Evolutionary conservation across 2,113 vertebrate species (phyloP).

Genomic region (Spea multiplicata): DNA sequence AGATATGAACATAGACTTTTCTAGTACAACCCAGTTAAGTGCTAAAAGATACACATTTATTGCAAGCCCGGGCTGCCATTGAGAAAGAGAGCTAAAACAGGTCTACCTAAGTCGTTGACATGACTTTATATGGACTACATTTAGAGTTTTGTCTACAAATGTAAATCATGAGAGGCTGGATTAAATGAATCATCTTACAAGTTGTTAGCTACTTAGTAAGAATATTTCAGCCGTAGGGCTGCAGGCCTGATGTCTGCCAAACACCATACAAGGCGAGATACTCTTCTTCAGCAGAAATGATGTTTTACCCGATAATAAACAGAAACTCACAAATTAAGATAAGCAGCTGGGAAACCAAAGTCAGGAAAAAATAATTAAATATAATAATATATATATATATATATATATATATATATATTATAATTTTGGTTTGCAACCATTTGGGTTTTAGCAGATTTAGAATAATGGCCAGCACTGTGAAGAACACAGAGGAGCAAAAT

Average conservation of each 20-base stretch:
- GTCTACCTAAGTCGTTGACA: constrained; percentile 15
- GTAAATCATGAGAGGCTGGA: constrained; percentile 47
- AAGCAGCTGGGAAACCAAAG: constrained; percentile 20
- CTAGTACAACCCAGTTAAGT: constrained; percentile 35
- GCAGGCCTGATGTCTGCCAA: constrained; percentile 30
- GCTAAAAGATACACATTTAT: background rate
- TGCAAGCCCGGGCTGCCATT: constrained; percentile 14
- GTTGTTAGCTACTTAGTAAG: constrained; percentile 16
- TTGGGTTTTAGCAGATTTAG: no score
- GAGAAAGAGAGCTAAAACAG: background rate
- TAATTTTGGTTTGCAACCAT: no score
- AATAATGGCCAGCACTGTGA: no score
- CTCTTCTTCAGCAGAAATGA: constrained; percentile 40
- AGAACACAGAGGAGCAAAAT: no score
- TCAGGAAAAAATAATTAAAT: background rate
- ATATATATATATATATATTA: no score
- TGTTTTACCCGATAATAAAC: constrained; percentile 47
- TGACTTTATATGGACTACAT: constrained; percentile 39
- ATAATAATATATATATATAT: no score
- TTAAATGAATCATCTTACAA: constrained; percentile 33
- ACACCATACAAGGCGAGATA: constrained; percentile 39
- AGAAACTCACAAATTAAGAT: constrained; percentile 36
- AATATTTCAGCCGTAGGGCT: constrained; percentile 44
- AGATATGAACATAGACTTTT: constrained; percentile 23
- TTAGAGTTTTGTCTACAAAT: constrained; percentile 44